phyloP scores from a whole-genome alignment of 2,113 vertebrate genomes.

The Callaeas wilsoni region DNA sequence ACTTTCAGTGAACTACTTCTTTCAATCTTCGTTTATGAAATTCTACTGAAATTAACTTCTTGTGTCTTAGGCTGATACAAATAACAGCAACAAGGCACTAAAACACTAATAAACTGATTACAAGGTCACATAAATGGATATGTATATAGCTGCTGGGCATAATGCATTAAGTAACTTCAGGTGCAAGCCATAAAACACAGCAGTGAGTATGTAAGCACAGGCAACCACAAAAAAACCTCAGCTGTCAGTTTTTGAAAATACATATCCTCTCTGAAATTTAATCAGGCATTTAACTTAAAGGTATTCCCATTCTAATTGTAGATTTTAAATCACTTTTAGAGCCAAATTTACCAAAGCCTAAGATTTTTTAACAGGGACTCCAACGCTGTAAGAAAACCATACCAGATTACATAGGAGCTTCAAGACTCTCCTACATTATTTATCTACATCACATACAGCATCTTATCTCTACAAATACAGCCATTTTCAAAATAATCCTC shows the following conservation, averaged over 20 bases:
- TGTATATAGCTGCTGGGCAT: constrained; percentile 62
- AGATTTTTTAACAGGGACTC: neutral
- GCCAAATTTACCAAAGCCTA: neutral
- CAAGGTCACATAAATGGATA: constrained; percentile 59
- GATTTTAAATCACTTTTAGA: neutral
- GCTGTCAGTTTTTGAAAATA: constrained; percentile 11
- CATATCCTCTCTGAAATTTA: constrained; percentile 22
- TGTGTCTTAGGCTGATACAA: constrained; percentile 72
- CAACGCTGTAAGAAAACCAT: neutral
- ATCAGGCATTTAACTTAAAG: constrained; percentile 37
- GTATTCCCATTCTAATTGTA: neutral
- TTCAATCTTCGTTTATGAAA: constrained; percentile 76
- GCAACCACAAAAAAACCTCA: constrained; percentile 15
- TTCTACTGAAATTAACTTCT: constrained; percentile 74
- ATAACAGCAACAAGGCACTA: constrained; percentile 65
- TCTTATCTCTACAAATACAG: neutral
- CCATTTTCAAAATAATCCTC: neutral
- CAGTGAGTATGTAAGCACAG: neutral
- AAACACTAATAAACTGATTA: constrained; percentile 68
- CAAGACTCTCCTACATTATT: neutral
- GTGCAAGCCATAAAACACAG: constrained; percentile 66
- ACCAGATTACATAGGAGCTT: neutral
- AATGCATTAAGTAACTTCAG: constrained; percentile 60
- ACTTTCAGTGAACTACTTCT: neutral
- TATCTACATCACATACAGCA: neutral